A percentile compares a stretch with the other conserved stretches of the same genome.
Evolutionary conservation across 1,140 invertebrate genomes (phyloP).

Genomic region (Coptotermes formosanus): DNA sequence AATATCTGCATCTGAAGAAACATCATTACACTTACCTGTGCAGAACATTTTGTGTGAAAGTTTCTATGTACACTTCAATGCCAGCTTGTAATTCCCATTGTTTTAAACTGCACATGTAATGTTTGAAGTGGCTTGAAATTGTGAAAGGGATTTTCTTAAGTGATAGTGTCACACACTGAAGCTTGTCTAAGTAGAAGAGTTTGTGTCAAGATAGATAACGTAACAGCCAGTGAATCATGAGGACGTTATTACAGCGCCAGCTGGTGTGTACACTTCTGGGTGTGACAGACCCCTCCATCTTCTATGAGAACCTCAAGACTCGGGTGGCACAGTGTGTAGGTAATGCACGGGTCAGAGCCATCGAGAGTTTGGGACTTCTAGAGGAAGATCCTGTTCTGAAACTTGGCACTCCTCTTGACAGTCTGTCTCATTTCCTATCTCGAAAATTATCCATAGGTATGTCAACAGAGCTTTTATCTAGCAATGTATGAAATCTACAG

Average conservation of each 20-base stretch:
- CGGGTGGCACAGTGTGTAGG: conserved; percentile 50
- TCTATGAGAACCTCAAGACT: conserved; percentile 89
- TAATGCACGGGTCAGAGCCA: conserved; percentile 66
- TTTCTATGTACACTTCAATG: no score
- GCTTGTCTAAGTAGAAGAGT: no score
- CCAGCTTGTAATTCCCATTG: no score
- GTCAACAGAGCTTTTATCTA: background rate
- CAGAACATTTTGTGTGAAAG: no score
- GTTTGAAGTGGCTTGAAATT: no score
- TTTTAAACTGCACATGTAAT: no score
- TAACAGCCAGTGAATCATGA: no score
- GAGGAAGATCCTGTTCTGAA: conserved; percentile 79
- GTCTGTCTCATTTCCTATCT: conserved; percentile 85
- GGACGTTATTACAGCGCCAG: conserved; percentile 60
- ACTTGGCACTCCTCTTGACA: conserved; percentile 84
- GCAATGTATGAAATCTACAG: background rate
- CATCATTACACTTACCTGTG: no score
- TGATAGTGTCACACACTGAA: no score
- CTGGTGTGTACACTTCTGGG: conserved; percentile 85
- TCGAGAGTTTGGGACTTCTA: conserved; percentile 87
- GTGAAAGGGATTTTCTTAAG: no score
- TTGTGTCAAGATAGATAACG: no score
- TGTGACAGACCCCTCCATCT: conserved; percentile 80
- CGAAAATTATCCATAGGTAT: conserved; percentile 78
- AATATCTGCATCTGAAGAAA: no score